These are phyloP conservation scores for Lithophane socia DNA, from an alignment of 2,888 invertebrate species.

Conservation along the genomic window DNA sequence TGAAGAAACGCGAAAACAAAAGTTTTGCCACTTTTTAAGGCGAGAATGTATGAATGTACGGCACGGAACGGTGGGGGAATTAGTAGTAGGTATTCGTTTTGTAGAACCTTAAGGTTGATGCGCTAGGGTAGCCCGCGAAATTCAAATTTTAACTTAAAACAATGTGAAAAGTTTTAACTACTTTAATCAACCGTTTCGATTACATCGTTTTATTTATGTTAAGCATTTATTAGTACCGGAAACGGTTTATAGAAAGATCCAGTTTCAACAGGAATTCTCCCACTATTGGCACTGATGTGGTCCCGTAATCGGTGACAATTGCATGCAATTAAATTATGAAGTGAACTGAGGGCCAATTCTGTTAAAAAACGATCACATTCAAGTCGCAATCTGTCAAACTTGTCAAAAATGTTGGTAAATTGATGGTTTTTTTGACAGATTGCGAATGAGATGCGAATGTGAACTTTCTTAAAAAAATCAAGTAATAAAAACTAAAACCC, in stretches of 20 bases:
- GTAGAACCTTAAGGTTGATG: too few species aligned
- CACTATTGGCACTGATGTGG: background rate
- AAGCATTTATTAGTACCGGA: background rate
- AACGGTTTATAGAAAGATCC: background rate
- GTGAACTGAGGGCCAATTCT: too few species aligned
- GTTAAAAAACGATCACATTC: too few species aligned
- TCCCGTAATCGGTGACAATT: background rate
- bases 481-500: too few species aligned
- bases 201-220: slow-evolving; percentile 23
- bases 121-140: too few species aligned
- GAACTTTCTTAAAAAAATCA: too few species aligned
- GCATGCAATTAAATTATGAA: too few species aligned
- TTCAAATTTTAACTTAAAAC: too few species aligned
- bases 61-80: slow-evolving; percentile 11
- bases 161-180: slow-evolving; percentile 40
- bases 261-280: background rate
- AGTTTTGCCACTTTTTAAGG: slow-evolving; percentile 51
- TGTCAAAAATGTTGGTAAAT: too few species aligned
- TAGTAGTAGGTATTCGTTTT: slow-evolving; percentile 29
- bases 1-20: slow-evolving; percentile 56
- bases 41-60: slow-evolving; percentile 18
- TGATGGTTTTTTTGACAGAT: too few species aligned
- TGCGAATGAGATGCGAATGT: too few species aligned
- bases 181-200: slow-evolving; percentile 6
- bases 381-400: too few species aligned